Percentiles rank a stretch among this genome's conserved stretches.
Conservation (phyloP, 1,140 invertebrate species). For the Heliconius himera region DNA sequence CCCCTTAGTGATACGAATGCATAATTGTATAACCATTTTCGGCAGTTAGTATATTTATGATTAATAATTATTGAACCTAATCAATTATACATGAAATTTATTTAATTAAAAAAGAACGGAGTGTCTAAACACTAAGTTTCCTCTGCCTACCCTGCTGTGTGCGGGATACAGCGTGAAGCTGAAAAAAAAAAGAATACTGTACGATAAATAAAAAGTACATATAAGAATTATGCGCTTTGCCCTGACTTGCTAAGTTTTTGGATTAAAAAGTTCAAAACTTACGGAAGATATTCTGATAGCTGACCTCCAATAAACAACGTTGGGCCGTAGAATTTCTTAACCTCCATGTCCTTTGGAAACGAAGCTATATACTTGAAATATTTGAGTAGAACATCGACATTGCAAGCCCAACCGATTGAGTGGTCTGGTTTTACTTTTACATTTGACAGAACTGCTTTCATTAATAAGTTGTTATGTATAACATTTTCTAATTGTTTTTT, state of each 20-base stretch:
- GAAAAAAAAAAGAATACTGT: too few relatives aligned
- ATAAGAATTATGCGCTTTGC: background rate
- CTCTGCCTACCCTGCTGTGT: too few relatives aligned
- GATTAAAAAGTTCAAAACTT: constrained; percentile 39
- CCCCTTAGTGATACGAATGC: too few relatives aligned
- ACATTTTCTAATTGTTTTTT: constrained; percentile 50
- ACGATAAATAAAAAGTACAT: too few relatives aligned
- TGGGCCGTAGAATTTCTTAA: constrained; percentile 55
- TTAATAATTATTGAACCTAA: too few relatives aligned
- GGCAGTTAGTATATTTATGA: too few relatives aligned
- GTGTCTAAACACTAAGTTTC: too few relatives aligned
- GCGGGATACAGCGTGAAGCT: too few relatives aligned
- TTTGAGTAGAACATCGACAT: constrained; percentile 58
- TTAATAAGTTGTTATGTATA: constrained; percentile 48
- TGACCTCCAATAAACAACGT: constrained; percentile 62
- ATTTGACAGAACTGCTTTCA: constrained; percentile 55
- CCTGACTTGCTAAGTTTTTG: background rate
- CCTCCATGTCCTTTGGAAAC: constrained; percentile 51
- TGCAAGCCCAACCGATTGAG: constrained; percentile 62
- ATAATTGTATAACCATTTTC: too few relatives aligned
- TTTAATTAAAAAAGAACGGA: background rate
- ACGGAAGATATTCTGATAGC: constrained; percentile 63
- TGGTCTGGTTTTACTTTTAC: constrained; percentile 50
- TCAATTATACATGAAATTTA: too few relatives aligned
- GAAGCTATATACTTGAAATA: constrained; percentile 51